phyloP scores from a whole-genome alignment of 2,888 invertebrate species.

The Acanthoscelides obtectus region DNA sequence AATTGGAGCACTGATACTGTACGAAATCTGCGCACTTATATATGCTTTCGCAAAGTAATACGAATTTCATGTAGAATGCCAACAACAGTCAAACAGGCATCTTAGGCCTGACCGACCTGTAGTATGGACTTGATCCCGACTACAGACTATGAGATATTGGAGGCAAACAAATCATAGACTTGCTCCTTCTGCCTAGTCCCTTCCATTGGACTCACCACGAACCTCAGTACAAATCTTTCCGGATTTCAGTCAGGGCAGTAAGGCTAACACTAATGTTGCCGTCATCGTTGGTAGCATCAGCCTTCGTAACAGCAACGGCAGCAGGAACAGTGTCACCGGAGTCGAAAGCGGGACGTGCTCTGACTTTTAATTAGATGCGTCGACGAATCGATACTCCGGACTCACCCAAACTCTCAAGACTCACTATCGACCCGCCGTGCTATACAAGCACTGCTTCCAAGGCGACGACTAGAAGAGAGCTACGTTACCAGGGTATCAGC shows the following conservation, averaged over 20 bases:
- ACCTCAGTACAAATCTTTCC: no score
- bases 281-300: background rate
- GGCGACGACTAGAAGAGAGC: background rate
- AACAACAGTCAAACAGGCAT: no score
- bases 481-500: background rate
- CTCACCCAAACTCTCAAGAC: conserved; percentile 32
- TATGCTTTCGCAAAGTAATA: no score
- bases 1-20: no score
- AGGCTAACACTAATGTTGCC: background rate
- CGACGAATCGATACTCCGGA: conserved; percentile 45
- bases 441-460: background rate
- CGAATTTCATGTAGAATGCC: no score
- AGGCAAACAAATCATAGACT: no score
- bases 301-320: conserved; percentile 31
- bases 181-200: no score
- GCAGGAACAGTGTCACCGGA: conserved; percentile 48
- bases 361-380: conserved; percentile 49
- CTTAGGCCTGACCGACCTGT: no score
- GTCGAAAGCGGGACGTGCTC: conserved; percentile 46
- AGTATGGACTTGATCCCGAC: no score
- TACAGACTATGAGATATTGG: no score
- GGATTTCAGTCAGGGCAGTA: background rate
- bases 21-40: no score
- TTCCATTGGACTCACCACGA: no score
- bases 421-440: conserved; percentile 27